These are phyloP conservation scores for Morelia viridis DNA, from an alignment of 2,797 vertebrate species.

Conservation along the genomic window DNA sequence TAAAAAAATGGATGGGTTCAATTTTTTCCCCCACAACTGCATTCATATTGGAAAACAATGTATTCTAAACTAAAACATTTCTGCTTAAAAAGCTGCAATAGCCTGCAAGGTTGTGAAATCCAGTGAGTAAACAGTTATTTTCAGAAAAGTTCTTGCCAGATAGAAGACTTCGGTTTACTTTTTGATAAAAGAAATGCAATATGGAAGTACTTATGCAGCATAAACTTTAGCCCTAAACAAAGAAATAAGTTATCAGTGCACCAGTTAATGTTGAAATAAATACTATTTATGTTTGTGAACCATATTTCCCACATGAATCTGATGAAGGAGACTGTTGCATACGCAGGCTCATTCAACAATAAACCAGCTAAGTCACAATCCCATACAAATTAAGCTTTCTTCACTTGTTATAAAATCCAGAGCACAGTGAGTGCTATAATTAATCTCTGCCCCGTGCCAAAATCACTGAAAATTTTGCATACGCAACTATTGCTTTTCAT, in stretches of 20 bases:
- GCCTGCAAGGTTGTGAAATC: neutral
- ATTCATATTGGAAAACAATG: constrained; percentile 71
- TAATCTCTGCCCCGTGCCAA: neutral
- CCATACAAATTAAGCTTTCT: neutral
- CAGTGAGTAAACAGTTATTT: neutral
- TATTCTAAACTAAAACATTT: constrained; percentile 65
- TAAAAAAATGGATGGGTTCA: constrained; percentile 68
- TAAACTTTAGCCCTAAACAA: constrained; percentile 8
- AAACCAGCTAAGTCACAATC: neutral
- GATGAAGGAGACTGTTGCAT: neutral
- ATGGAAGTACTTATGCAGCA: neutral
- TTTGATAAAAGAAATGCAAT: neutral
- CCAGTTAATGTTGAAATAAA: neutral
- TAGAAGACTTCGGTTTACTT: neutral
- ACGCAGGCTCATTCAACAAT: neutral
- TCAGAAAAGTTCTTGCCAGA: neutral
- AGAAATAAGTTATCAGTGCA: neutral
- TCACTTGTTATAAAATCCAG: neutral
- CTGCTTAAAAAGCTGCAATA: constrained; percentile 58
- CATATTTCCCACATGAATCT: neutral
- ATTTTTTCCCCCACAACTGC: constrained; percentile 59
- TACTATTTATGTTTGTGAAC: neutral
- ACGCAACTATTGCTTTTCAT: neutral
- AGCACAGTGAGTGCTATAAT: neutral
- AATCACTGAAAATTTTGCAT: neutral